phyloP scores from a whole-genome alignment of 2,113 vertebrate species.

The Takifugu flavidus region DNA sequence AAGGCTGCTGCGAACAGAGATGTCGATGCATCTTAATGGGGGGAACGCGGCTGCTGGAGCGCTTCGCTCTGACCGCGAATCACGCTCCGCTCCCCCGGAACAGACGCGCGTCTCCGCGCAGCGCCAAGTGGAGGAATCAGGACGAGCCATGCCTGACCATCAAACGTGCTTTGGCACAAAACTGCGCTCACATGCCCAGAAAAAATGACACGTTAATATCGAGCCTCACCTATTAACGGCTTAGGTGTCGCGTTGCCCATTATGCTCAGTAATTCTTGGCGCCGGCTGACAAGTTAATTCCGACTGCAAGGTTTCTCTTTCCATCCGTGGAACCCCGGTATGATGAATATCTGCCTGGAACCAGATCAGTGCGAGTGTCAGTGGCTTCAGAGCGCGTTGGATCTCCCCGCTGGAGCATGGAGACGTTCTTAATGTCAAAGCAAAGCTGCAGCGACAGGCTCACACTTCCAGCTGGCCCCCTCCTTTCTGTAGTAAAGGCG shows the following conservation, averaged over 20 bases:
- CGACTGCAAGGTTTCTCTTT: slow-evolving; percentile 48
- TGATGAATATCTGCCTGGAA: slow-evolving; percentile 9
- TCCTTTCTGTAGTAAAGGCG: slow-evolving; percentile 57
- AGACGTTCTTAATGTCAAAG: slow-evolving; percentile 64
- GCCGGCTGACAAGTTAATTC: slow-evolving; percentile 70
- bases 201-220: slow-evolving; percentile 12
- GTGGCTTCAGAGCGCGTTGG: slow-evolving; percentile 19
- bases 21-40: neutral
- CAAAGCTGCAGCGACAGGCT: slow-evolving; percentile 54
- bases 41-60: slow-evolving; percentile 9
- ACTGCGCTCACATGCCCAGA: neutral
- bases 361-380: slow-evolving; percentile 7
- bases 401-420: slow-evolving; percentile 45
- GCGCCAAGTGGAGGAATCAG: slow-evolving; percentile 26
- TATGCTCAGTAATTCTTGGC: slow-evolving; percentile 63
- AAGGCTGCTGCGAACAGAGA: neutral
- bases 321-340: slow-evolving; percentile 66
- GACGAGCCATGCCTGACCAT: slow-evolving; percentile 35
- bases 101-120: slow-evolving; percentile 42
- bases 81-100: slow-evolving; percentile 56
- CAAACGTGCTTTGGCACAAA: neutral
- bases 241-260: slow-evolving; percentile 80
- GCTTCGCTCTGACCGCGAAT: slow-evolving; percentile 39
- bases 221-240: slow-evolving; percentile 74
- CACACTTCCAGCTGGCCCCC: slow-evolving; percentile 69